Base-by-base conservation (phyloP, 2,888 invertebrate genomes). In the Cheiracanthium punctorium region DNA sequence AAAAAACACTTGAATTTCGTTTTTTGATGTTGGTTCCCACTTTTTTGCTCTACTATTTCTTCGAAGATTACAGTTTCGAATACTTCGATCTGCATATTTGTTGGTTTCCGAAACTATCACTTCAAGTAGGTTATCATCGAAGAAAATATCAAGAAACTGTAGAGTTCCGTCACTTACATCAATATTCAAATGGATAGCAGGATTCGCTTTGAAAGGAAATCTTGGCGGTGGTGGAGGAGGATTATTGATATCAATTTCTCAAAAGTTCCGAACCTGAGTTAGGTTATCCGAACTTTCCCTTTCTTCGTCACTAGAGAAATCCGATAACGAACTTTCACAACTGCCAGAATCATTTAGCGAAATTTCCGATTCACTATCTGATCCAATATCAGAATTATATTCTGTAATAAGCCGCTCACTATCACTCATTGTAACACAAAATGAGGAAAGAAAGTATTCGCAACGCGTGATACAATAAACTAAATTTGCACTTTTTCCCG, bases 1-100 rank as follows among this genome's bases (percentile, higher is more conserved):
- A 28, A 52, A 12, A 48, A 79, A 70, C n/a, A 71, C 58, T 30
- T 52, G 14, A 33, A 33, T 70, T 70, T 70, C 33, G 70, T 41
- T 52, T 79, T 33, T 70, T 10, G 76, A 64, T 14, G 65, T 41
- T 76, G 76, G 76, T 33, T 76, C 76, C 76, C 76, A 76, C 20
- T 65, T 76, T 65, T 17, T 76, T 65, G 65, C 76, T 76, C 65
- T 76, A 37, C 76, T 76, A 14, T 73, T 73, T 29, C 37, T 64
- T 76, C 64, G 48, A 24, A 65, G 65, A 4, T 71, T 71, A 71
- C 71, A n/a, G 0, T 76, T 76, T 65, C 71, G 37, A 52, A 70
- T 32, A 79, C 30, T 52, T 52, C 52, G 0, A 74, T 48, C 52
- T 52, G 74, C 48, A 48, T 48, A 74, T 14, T 58, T 52, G 7